These are phyloP conservation scores for Macrobrachium nipponense DNA, from an alignment of 1,140 invertebrate species.

Conservation along the genomic window DNA sequence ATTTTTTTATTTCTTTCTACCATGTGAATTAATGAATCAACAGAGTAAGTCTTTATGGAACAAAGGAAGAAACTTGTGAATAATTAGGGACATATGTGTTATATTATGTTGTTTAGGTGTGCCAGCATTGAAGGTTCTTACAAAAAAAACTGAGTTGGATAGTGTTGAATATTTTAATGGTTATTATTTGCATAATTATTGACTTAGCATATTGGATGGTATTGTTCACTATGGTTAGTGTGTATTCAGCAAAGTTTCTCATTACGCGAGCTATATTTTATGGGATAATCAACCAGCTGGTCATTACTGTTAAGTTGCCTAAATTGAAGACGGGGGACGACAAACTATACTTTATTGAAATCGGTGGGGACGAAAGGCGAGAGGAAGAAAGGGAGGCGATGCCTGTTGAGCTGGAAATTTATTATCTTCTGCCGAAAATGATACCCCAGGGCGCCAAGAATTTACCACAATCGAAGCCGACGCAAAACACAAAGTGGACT, in stretches of 20 bases:
- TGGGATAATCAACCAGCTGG: background rate
- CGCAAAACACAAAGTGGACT: too few relatives aligned
- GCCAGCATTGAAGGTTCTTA: slow-evolving; percentile 16
- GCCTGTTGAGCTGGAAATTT: too few relatives aligned
- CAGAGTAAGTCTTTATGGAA: slow-evolving; percentile 53
- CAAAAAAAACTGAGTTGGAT: slow-evolving; percentile 20
- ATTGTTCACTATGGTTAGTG: background rate
- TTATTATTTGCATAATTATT: slow-evolving; percentile 19
- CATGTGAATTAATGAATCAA: slow-evolving; percentile 29
- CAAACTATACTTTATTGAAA: too few relatives aligned
- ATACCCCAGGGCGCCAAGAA: too few relatives aligned
- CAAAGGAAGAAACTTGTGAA: slow-evolving; percentile 53
- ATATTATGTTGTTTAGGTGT: slow-evolving; percentile 42
- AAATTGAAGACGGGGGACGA: too few relatives aligned
- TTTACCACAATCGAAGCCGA: too few relatives aligned
- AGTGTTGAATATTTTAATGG: slow-evolving; percentile 18
- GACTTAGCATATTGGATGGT: slow-evolving; percentile 15
- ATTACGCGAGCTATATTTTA: background rate
- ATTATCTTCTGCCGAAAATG: too few relatives aligned
- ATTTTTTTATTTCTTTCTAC: slow-evolving; percentile 30
- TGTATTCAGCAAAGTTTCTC: slow-evolving; percentile 4
- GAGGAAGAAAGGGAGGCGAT: too few relatives aligned
- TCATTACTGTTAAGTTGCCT: background rate
- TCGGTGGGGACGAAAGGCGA: too few relatives aligned
- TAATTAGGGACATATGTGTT: slow-evolving; percentile 52